A percentile compares a stretch with the other conserved stretches of the same genome.
Evolutionary conservation across 2,113 vertebrate genomes (phyloP).

Genomic region (Pelecanus crispus): DNA sequence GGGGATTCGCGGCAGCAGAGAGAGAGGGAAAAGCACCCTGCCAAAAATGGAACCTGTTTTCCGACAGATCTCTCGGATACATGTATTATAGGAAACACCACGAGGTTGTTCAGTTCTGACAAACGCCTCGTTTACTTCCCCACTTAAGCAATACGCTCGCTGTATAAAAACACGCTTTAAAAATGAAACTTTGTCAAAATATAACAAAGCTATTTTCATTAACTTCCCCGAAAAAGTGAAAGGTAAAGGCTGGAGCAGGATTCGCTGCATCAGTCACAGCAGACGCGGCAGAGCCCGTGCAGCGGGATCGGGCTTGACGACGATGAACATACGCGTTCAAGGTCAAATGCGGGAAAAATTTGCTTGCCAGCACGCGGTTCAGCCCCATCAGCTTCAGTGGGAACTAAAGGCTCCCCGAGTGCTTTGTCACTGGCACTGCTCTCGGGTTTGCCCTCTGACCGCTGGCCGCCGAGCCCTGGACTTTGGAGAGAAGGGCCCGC

Average conservation of each 20-base stretch:
- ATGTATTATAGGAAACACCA: fast-evolving
- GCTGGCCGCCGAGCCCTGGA: not conserved
- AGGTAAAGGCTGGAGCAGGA: not conserved
- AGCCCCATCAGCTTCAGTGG: not conserved
- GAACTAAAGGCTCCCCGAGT: not conserved
- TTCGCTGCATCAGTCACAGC: not conserved
- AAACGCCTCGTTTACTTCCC: fast-evolving
- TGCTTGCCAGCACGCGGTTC: not conserved
- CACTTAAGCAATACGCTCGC: fast-evolving
- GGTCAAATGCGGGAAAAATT: not conserved
- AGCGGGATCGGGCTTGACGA: not conserved
- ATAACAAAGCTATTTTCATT: not conserved
- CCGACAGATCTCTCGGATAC: not conserved
- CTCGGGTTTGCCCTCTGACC: not conserved
- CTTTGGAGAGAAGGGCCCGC: not conserved
- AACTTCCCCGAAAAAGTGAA: not conserved
- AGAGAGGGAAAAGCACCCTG: not conserved
- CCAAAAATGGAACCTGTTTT: not conserved
- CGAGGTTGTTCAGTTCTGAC: not conserved
- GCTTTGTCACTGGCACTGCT: not conserved
- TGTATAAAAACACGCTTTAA: not conserved
- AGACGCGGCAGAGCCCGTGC: not conserved
- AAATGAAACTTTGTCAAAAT: not conserved
- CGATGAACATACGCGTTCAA: not conserved
- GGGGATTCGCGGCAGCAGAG: not conserved